Percentiles rank a stretch among this genome's conserved stretches.
Conservation (phyloP, 2,888 invertebrate species). For the Lepidocyrtinus sp. region DNA sequence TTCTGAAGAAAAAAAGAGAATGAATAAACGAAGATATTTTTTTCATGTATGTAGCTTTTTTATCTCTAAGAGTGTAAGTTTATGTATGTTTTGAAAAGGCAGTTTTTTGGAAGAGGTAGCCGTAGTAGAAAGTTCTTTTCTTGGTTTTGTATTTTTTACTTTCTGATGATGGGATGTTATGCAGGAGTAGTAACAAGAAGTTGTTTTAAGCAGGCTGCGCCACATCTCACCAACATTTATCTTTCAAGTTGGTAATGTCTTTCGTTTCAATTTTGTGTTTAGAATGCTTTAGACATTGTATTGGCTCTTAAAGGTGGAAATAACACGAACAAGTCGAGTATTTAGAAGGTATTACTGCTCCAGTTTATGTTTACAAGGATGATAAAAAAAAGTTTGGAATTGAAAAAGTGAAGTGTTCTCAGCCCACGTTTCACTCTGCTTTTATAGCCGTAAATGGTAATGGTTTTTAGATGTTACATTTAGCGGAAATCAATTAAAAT, state of each 20-base stretch:
- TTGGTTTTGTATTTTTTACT: too few relatives aligned
- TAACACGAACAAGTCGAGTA: neutral
- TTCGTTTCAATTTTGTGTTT: constrained; percentile 22
- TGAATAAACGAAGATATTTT: too few relatives aligned
- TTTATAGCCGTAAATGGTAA: constrained; percentile 25
- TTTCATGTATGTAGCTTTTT: too few relatives aligned
- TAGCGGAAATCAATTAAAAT: constrained; percentile 64
- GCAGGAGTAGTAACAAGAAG: too few relatives aligned
- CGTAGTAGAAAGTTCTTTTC: constrained; percentile 26
- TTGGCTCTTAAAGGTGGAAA: neutral
- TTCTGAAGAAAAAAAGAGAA: constrained; percentile 22
- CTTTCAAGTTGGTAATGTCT: constrained; percentile 45
- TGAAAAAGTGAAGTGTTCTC: neutral
- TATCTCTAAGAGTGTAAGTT: too few relatives aligned
- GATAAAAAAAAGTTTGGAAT: neutral
- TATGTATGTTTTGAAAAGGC: neutral
- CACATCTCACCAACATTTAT: constrained; percentile 50
- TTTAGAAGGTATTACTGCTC: neutral
- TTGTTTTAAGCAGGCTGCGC: constrained; percentile 43
- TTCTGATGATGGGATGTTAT: too few relatives aligned
- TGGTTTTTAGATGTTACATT: constrained; percentile 52
- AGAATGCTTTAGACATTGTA: neutral
- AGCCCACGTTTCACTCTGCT: constrained; percentile 33
- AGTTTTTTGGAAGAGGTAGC: neutral
- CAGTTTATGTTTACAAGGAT: neutral